A percentile compares a stretch with the other conserved stretches of the same genome.
phyloP scores from a whole-genome alignment of 2,797 vertebrate species.

The Enteromius argenteus region DNA sequence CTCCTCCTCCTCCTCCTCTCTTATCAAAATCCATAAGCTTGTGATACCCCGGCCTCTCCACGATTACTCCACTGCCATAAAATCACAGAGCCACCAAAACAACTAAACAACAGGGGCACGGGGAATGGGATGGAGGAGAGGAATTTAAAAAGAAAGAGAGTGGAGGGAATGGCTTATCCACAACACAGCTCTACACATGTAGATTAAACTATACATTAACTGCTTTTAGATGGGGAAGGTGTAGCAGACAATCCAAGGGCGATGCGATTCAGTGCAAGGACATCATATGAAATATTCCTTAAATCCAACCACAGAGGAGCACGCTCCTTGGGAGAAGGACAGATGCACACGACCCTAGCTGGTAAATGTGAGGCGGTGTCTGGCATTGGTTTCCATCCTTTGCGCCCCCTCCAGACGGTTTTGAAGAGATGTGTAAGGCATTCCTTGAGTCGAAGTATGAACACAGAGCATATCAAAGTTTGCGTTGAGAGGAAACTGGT shows the following conservation, averaged over 20 bases:
- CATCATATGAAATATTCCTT: slow-evolving; percentile 32
- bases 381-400: slow-evolving; percentile 77
- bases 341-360: slow-evolving; percentile 65
- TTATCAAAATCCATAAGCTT: slow-evolving; percentile 99
- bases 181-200: slow-evolving; percentile 12
- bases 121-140: slow-evolving; percentile 60
- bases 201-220: slow-evolving; percentile 21
- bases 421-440: slow-evolving; percentile 76
- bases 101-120: slow-evolving; percentile 63
- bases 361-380: slow-evolving; percentile 74
- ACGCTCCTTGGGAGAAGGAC: neutral
- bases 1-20: slow-evolving; percentile 88
- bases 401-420: slow-evolving; percentile 76
- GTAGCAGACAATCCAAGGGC: slow-evolving; percentile 30
- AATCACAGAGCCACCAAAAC: slow-evolving; percentile 87
- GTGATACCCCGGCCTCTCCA: slow-evolving; percentile 99
- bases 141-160: slow-evolving; percentile 36
- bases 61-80: slow-evolving; percentile 96
- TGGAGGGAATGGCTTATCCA: slow-evolving; percentile 21
- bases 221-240: slow-evolving; percentile 3
- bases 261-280: slow-evolving; percentile 32
- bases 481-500: slow-evolving; percentile 53
- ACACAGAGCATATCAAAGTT: slow-evolving; percentile 18
- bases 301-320: slow-evolving; percentile 57
- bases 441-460: slow-evolving; percentile 76